Base-by-base conservation (phyloP, 1,140 invertebrate genomes). In the Lerema accius region DNA sequence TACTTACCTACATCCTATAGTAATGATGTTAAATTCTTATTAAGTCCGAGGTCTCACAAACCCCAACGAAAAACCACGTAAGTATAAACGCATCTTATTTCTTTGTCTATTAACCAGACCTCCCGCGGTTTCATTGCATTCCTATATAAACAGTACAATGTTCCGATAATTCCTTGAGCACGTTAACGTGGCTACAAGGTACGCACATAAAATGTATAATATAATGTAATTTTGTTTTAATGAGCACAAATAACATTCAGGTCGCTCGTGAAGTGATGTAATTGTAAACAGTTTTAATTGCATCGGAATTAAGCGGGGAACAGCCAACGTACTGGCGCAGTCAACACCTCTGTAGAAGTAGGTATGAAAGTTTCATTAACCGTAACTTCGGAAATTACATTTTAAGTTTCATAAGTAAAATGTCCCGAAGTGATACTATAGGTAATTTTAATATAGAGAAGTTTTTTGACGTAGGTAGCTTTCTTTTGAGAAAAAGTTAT, bases 211-310 rank as follows among this genome's bases (percentile, higher is more conserved):
- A 86, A 80, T 86, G 85, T 82, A 86, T 80, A 81, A 85, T 23
- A 5, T 23, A n/a, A n/a, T 73, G 78, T 84, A 81, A 85, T 86
- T 84, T 60, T 45, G 69, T 78, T 86, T 85, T 89, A 85, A 87
- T 80, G 82, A 80, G 72, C 76, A 74, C 75, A 79, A 83, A 79
- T 83, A 83, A 81, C 80, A 80, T 88, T 86, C 84, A 86, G 78
- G 76, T 83, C 75, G 78, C 80, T 85, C 70, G 74, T 71, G 74
- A 79, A 77, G 76, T 76, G 80, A n/a, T n/a, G n/a, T n/a, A n/a
- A n/a, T 80, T 76, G 78, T 86, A 84, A 86, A 84, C 68, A 69
- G 78, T 63, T 83, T 85, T 85, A 82, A 85, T 86, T 84, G 69
- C 73, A 76, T 77, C 69, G 67, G 60, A 74, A 73, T 77, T 55